Base-by-base conservation (phyloP, 2,797 vertebrate genomes). In the Eospalax fontanierii region DNA sequence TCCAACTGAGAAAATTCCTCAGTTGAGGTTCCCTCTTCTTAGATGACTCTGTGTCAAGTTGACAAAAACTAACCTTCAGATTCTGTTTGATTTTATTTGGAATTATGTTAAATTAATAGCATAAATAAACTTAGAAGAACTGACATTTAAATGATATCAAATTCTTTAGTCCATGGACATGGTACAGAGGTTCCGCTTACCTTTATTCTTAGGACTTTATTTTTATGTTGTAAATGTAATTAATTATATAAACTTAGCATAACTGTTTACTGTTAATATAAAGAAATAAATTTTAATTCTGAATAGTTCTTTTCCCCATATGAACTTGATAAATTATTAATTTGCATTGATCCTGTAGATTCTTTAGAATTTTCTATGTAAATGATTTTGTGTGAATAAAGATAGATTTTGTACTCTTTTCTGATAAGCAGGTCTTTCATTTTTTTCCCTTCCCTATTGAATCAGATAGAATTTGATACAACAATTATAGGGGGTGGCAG, bases 231-330 rank as follows among this genome's bases (percentile, higher is more conserved):
- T 54, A 66, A 89, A 57, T 30, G 26, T 82, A 43, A 43, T 30
- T 65, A 40, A 46, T 54, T 54, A 21, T 43, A 65, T 43, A 16
- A 57, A 57, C n/a, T 30, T 54, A 35, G 46, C 14, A 78, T 38
- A 66, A 88, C 66, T 50, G 2, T 50, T 79, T 54, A 33, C 18
- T 24, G 2, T 24, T 28, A 38, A 12, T 24, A 57, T 79, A 30
- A 50, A 57, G 24, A 68, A 89, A 79, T 30, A 78, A 88, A 78
- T 78, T 78, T 89, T 78, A 78, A 68, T 89, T 57, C 18, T 40
- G 11, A 35, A 16, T 79, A 50, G 30, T 40, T 16, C 21, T 75
- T 75, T 87, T 74, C 22, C 40, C 4, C 24, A n/a, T 16, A 28
- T 46, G 33, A 63, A 88, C 22, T 65, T 88, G 30, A 22, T 50